Conservation (phyloP, 2,797 vertebrate genomes). For the Malurus leucopterus region DNA sequence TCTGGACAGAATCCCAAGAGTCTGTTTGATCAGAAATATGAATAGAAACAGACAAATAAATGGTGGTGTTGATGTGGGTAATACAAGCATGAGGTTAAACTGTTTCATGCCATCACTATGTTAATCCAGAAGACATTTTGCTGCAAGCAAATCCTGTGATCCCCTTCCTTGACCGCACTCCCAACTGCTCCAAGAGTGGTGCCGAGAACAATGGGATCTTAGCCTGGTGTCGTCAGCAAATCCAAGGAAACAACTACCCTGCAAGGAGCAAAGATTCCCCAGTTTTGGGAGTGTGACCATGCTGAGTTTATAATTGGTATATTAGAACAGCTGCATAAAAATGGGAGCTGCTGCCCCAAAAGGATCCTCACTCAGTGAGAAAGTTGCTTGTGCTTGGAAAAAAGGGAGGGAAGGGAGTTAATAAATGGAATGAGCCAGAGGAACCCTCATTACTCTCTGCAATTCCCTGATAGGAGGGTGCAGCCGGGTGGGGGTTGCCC, state of each 20-base stretch:
- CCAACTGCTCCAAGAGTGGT: rapidly evolving
- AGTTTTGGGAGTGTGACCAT: rapidly evolving
- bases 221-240: neutral
- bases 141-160: neutral
- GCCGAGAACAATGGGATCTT: neutral
- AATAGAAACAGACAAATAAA: slow-evolving; percentile 31
- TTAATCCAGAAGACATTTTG: neutral
- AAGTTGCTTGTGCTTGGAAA: neutral
- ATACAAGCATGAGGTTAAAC: neutral
- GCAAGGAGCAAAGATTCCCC: neutral
- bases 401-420: neutral
- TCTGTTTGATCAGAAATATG: slow-evolving; percentile 74
- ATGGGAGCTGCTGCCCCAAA: neutral
- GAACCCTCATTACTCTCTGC: neutral
- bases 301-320: rapidly evolving
- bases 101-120: neutral
- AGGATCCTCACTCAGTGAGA: neutral
- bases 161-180: neutral
- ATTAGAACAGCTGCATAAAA: neutral
- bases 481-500: neutral
- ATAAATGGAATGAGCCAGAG: neutral
- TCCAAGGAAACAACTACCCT: neutral
- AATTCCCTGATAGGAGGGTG: neutral
- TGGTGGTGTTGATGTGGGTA: neutral
- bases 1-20: slow-evolving; percentile 95